Evolutionary conservation across 2,797 vertebrate genomes (phyloP), one percentile per base, ranked within the genome.

Genomic region (Thalassophryne amazonica): DNA sequence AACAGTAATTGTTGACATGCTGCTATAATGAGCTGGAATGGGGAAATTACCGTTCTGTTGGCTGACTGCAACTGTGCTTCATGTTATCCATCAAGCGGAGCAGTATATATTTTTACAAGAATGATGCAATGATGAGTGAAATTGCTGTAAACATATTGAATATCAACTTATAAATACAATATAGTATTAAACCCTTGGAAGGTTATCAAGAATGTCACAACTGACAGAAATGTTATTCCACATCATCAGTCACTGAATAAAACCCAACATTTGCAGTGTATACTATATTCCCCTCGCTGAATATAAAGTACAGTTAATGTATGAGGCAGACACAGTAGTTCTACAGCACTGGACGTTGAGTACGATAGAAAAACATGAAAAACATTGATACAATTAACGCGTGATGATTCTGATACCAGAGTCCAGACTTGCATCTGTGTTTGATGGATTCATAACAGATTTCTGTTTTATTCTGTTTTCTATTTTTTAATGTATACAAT

Each of bases 381-480:
- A 27, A 22, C 27, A 41, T 38, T n/a, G 49, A 67, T 67, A 25
- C 52, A 43, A 68, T 56, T 20, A 60, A 41, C 50, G 46, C 48
- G n/a, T n/a, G n/a, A n/a, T n/a, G n/a, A n/a, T n/a, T n/a, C n/a
- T n/a, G n/a, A n/a, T n/a, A n/a, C n/a, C n/a, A n/a, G n/a, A n/a
- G n/a, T n/a, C n/a, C n/a, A n/a, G n/a, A n/a, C n/a, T n/a, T n/a
- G n/a, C n/a, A n/a, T n/a, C n/a, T n/a, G n/a, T n/a, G n/a, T n/a
- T n/a, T n/a, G n/a, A n/a, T n/a, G n/a, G n/a, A n/a, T n/a, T n/a
- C n/a, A n/a, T n/a, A n/a, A n/a, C n/a, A n/a, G n/a, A n/a, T n/a
- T n/a, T n/a, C n/a, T n/a, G n/a, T n/a, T n/a, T n/a, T n/a, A n/a
- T n/a, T n/a, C n/a, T n/a, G n/a, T n/a, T n/a, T n/a, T n/a, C n/a